Base-by-base conservation (phyloP, 1,140 invertebrate genomes). In the Mizuhopecten yessoensis region DNA sequence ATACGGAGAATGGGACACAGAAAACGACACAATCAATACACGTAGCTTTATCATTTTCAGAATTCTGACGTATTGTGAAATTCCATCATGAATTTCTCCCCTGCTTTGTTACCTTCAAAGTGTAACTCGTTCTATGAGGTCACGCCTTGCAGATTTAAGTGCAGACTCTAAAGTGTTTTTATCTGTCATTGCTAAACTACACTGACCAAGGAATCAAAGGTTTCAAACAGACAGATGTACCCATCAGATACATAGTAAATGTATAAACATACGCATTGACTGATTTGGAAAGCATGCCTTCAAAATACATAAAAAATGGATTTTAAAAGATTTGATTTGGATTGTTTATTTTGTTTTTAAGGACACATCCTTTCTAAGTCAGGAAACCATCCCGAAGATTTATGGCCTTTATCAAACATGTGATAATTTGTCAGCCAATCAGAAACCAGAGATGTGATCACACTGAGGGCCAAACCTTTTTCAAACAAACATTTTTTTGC, bases 351-450 rank as follows among this genome's bases (percentile, higher is more conserved):
- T 75, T 75, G 23, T 75, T 75, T 39, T 39, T 75, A 75, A 75
- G 57, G 57, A n/a, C 17, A 75, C 57, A 17, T 75, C 57, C 57
- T n/a, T 75, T 29, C 57, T 75, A 1, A 75, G 5, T 75, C 23
- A 0, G n/a, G 15, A 17, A 75, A n/a, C 57, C 23, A 75, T 75
- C 23, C 23, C 23, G 2, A n/a, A 29, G 57, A 75, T 75, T 75
- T 29, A 75, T 75, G 57, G 57, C 57, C n/a, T 75, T 29, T 75
- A 75, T 75, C 57, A 75, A 75, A 75, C 57, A 75, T 75, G 57
- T 75, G 57, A 75, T 75, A 75, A 75, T 75, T 75, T 75, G 57
- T 75, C 57, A 75, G 57, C 57, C 57, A 75, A 75, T 75, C 57
- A 75, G 57, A 75, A 75, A 75, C 57, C 23, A 75, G 57, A 75